A percentile compares a stretch with the other conserved stretches of the same genome.
Conservation (phyloP, 2,888 invertebrate genomes). For the Papilio gigon region DNA sequence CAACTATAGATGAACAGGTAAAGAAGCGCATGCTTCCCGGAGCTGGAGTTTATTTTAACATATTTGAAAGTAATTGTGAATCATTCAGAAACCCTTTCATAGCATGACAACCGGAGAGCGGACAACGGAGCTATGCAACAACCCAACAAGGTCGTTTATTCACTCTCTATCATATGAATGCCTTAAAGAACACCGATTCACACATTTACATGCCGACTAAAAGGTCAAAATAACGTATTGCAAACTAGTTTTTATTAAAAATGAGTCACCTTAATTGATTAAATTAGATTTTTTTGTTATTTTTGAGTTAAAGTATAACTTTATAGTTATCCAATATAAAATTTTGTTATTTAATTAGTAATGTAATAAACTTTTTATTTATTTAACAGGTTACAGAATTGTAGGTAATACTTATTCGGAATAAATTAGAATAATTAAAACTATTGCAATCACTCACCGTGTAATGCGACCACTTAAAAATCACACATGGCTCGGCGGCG, state of each 20-base stretch:
- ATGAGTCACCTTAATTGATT: not conserved
- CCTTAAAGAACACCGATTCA: constrained; percentile 34
- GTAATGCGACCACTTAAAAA: constrained; percentile 52
- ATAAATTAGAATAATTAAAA: constrained; percentile 29
- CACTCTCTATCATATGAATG: constrained; percentile 32
- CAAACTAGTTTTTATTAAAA: constrained; percentile 13
- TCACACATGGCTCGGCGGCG: constrained; percentile 66
- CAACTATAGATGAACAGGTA: constrained; percentile 10
- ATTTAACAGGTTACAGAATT: constrained; percentile 10
- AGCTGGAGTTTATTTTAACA: constrained; percentile 6
- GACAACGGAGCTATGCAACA: constrained; percentile 23
- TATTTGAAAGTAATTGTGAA: constrained; percentile 29
- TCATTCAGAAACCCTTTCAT: not conserved
- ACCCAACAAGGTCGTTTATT: constrained; percentile 36
- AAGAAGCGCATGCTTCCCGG: constrained; percentile 29
- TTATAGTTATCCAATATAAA: not conserved
- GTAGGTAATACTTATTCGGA: constrained; percentile 6
- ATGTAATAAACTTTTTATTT: not conserved
- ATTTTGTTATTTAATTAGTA: not conserved
- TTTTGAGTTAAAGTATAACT: not conserved
- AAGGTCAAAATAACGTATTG: constrained; percentile 32
- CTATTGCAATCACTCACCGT: constrained; percentile 40
- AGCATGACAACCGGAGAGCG: constrained; percentile 31
- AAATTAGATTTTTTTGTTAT: not conserved
- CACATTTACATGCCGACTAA: constrained; percentile 5